A percentile compares a stretch with the other conserved stretches of the same genome.
Conservation (phyloP, 2,113 vertebrate species). For the Macquaria australasica region DNA sequence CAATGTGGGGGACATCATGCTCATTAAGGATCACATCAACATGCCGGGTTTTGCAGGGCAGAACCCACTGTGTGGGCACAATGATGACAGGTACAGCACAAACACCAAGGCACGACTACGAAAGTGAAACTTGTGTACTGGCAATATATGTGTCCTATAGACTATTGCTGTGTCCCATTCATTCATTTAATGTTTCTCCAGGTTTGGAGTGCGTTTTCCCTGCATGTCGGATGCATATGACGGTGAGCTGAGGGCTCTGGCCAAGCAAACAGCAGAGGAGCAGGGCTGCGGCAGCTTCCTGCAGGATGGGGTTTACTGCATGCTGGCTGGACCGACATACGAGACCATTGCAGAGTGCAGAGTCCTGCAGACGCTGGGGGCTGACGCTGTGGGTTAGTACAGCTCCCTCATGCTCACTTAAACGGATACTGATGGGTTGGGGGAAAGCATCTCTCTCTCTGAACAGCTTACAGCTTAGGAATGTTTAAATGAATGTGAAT, state of each 20-base stretch:
- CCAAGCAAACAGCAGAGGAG: slow-evolving; percentile 69
- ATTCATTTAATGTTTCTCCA: slow-evolving; percentile 41
- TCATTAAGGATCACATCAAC: slow-evolving; percentile 88
- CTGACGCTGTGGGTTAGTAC: slow-evolving; percentile 85
- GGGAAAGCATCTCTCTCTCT: slow-evolving; percentile 1
- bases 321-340: slow-evolving; percentile 82
- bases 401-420: slow-evolving; percentile 20
- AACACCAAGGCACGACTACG: background rate
- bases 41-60: slow-evolving; percentile 84
- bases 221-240: slow-evolving; percentile 88
- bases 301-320: slow-evolving; percentile 85
- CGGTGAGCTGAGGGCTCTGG: slow-evolving; percentile 67
- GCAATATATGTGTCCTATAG: background rate
- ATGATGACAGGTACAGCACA: slow-evolving; percentile 81
- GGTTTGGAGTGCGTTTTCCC: slow-evolving; percentile 85
- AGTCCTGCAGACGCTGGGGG: slow-evolving; percentile 78
- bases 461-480: background rate
- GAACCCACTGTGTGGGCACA: slow-evolving; percentile 83
- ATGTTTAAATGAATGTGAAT: background rate
- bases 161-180: background rate
- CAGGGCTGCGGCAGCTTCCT: slow-evolving; percentile 72
- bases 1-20: slow-evolving; percentile 85
- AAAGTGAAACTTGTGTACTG: background rate
- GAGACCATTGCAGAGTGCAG: slow-evolving; percentile 85
- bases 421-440: background rate